Conservation (phyloP, 2,797 vertebrate species). For the Jordanella pulchra region DNA sequence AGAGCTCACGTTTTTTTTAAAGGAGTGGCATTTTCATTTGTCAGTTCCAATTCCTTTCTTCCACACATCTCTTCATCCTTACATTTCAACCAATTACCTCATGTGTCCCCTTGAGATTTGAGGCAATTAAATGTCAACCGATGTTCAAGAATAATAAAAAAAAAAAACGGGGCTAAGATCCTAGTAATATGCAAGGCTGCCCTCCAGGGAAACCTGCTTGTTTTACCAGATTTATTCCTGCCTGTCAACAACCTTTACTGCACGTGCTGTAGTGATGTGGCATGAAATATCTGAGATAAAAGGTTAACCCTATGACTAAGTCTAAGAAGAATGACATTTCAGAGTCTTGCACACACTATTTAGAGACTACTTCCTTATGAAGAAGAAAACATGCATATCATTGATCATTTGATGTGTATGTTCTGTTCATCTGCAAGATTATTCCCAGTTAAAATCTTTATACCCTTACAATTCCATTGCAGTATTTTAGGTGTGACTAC, state of each 20-base stretch:
- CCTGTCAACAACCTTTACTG: constrained; percentile 47
- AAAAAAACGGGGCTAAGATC: constrained; percentile 2
- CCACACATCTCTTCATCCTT: constrained; percentile 32
- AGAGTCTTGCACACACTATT: constrained; percentile 4
- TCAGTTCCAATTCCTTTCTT: constrained; percentile 42
- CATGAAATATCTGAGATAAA: constrained; percentile 37
- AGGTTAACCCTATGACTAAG: constrained; percentile 40
- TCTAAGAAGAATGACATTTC: constrained; percentile 32
- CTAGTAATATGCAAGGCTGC: constrained; percentile 30
- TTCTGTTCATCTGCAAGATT: neutral
- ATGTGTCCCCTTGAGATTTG: constrained; percentile 44
- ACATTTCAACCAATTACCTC: constrained; percentile 61
- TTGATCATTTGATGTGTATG: constrained; percentile 7
- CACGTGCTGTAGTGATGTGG: constrained; percentile 35
- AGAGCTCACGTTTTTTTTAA: constrained; percentile 41
- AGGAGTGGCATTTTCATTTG: constrained; percentile 42
- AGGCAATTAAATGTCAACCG: constrained; percentile 62
- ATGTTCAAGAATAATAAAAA: constrained; percentile 58
- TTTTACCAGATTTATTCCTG: constrained; percentile 28
- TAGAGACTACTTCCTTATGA: constrained; percentile 3
- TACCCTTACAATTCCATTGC: neutral
- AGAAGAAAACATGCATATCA: constrained; percentile 2
- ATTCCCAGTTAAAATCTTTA: neutral
- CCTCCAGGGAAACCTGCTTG: constrained; percentile 42
- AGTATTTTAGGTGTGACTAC: neutral